Conservation (phyloP, 2,113 vertebrate genomes). For the Fukomys damarensis region DNA sequence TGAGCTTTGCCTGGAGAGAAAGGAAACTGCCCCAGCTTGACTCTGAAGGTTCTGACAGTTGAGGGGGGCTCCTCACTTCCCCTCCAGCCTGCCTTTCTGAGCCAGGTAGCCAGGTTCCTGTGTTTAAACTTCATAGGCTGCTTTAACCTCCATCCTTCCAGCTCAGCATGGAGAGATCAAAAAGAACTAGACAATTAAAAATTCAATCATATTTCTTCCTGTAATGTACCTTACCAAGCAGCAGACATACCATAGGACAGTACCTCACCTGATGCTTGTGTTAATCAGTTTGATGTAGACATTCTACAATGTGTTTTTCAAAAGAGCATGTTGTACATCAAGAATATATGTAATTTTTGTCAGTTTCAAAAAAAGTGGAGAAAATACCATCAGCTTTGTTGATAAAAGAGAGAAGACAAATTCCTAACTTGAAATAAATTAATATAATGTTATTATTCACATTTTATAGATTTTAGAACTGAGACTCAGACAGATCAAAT, state of each 20-base stretch:
- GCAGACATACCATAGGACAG: not conserved
- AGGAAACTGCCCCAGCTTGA: not conserved
- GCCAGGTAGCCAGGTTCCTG: not conserved
- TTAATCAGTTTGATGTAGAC: not conserved
- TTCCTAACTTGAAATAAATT: not conserved
- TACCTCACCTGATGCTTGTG: not conserved
- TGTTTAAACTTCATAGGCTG: not conserved
- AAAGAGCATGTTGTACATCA: not conserved
- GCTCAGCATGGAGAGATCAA: not conserved
- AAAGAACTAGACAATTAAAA: not conserved
- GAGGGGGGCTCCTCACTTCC: not conserved
- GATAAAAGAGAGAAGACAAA: not conserved
- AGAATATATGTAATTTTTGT: not conserved
- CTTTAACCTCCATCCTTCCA: not conserved
- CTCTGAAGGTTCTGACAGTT: conserved; percentile 17
- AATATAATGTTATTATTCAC: not conserved
- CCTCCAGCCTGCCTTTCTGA: not conserved
- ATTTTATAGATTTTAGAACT: not conserved
- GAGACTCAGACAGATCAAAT: not conserved
- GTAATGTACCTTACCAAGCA: not conserved
- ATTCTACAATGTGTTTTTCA: not conserved
- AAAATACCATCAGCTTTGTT: not conserved
- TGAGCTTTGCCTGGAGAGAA: not conserved
- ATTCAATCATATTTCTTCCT: not conserved
- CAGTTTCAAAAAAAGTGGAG: not conserved